A percentile compares a stretch with the other conserved stretches of the same genome.
phyloP scores from a whole-genome alignment of 2,797 vertebrate species.

The Peromyscus attwateri region DNA sequence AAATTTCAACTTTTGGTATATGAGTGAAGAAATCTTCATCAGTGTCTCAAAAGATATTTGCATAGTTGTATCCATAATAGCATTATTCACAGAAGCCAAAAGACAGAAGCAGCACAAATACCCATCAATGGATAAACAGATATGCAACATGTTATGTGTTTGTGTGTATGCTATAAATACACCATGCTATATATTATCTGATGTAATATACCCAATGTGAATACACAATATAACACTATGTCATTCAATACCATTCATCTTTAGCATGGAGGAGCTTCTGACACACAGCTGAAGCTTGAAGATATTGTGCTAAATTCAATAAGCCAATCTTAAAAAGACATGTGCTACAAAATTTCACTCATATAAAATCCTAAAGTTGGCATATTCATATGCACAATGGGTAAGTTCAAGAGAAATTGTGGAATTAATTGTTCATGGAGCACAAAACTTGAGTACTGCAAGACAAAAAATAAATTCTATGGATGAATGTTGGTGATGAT shows the following conservation, averaged over 20 bases:
- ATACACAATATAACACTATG: background rate
- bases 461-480: background rate
- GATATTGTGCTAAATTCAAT: background rate
- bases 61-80: background rate
- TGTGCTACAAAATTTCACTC: background rate
- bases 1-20: background rate
- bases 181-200: background rate
- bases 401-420: background rate
- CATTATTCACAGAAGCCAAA: background rate
- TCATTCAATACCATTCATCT: background rate
- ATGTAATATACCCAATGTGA: background rate
- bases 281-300: background rate
- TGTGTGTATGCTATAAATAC: background rate
- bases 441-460: background rate
- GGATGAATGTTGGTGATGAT: background rate
- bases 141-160: background rate
- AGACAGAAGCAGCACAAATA: background rate
- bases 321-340: background rate
- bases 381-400: background rate
- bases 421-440: background rate
- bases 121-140: background rate
- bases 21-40: background rate
- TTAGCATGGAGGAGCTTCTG: background rate
- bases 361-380: background rate
- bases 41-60: background rate